Base-by-base conservation (phyloP, 2,113 vertebrate genomes). In the Melanocharis versteri region DNA sequence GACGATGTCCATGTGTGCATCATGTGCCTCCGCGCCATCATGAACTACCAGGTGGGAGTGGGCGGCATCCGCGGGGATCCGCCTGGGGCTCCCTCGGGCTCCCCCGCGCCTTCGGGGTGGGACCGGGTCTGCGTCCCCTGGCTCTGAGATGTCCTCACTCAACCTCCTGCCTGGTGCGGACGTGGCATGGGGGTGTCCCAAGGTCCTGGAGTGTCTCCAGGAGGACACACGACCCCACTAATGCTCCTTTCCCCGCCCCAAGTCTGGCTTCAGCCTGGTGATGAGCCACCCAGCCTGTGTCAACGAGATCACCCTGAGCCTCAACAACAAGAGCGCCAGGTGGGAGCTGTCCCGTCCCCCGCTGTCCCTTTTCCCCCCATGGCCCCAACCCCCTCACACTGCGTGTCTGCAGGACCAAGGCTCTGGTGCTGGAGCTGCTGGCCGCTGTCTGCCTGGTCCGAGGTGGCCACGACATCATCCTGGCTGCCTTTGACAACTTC, bases 1-100 rank as follows among this genome's bases (percentile, higher is more conserved):
- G 99, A 99, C 1, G 99, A 99, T 2, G 98, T 99, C 30, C 99
- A 99, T 0, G 98, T 99, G 48, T 99, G 99, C 96, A 99, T 99
- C 72, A 99, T 99, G 99, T 99, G 99, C 50, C 97, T 99, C 70
- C 98, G 99, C 1, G 99, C 99, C 93, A 99, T 99, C 98, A 99
- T 99, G 99, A 99, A 99, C 97, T 99, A 99, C 93, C 99, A 99
- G 99, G 99, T 99, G 30, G 20, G 91, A 66, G 28, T 10, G 44
- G 50, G 61, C 15, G 21, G 12, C 2, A 4, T 2, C 61, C 15
- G 14, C 1, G 4, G 31, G 70, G 54, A 80, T 14, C 51, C n/a
- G 3, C 42, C 31, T 0, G 57, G 57, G n/a, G 51, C 9, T 66
- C 31, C 78, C 28, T 13, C 5, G 54, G 65, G 16, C 14, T 26